Base-by-base conservation (phyloP, 2,888 invertebrate genomes). In the Thymelicus sylvestris region DNA sequence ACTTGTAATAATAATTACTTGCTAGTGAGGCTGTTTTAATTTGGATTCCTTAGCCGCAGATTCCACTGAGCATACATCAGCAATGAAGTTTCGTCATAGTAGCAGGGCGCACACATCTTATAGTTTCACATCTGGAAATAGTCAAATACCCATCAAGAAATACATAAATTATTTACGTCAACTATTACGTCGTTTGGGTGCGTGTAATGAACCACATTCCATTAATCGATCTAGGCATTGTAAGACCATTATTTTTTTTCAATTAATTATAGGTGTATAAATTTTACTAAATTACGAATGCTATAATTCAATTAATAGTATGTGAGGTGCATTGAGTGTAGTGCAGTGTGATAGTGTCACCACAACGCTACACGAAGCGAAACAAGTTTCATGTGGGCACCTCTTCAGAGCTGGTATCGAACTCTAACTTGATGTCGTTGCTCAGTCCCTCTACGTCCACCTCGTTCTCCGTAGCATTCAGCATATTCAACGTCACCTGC, bases 391-490 rank as follows among this genome's bases (percentile, higher is more conserved):
- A 95, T 83, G 95, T 94, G 76, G 95, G 94, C 83, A 97, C 97
- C 84, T 97, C 97, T 80, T 97, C 97, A 64, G 95, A 95, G 7
- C 95, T 91, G 0, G 96, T 95, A 76, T 97, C 97, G 86, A 97
- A 97, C 83, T 97, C 97, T 75, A 97, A 90, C 86, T 97, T 97
- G 13, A 97, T 97, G 80, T 97, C 96, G 76, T 96, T 95, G 72
- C 95, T 95, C 77, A 98, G 92, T 60, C 97, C 96, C 85, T 97
- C 97, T 7, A 97, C 98, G 85, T 98, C 98, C 0, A 98, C 98
- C 86, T 98, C 98, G 72, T 96, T 96, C 85, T 98, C 98, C 0
- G 97, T 96, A 0, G 98, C 98, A 86, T 98, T 98, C 72, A 99
- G 93, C 95, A 98, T 98, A 83, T 98, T 98, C 44, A 98, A 91